Evolutionary conservation across 2,797 vertebrate species (phyloP).

Genomic region (Gambelia wislizenii): DNA sequence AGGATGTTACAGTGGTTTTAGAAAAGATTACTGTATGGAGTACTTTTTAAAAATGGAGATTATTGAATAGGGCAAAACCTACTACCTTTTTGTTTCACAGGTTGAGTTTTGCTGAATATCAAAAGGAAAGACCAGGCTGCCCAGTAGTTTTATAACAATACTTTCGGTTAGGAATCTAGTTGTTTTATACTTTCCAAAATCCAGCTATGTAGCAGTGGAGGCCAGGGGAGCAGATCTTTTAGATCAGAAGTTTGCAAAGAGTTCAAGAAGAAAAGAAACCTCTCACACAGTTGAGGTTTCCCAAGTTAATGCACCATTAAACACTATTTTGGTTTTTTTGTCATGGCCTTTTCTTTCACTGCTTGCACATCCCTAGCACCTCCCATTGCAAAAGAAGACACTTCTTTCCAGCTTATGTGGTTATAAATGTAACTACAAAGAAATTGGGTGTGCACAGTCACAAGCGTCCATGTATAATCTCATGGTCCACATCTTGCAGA

Average conservation of each 20-base stretch:
- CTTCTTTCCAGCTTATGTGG: not conserved
- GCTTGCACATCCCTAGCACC: constrained; percentile 14
- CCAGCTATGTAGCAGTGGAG: not conserved
- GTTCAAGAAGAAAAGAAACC: not conserved
- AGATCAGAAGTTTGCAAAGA: not conserved
- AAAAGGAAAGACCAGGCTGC: not conserved
- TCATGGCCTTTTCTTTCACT: constrained; percentile 20
- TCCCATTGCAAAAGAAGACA: not conserved
- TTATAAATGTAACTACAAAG: constrained; percentile 5
- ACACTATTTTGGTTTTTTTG: constrained; percentile 37
- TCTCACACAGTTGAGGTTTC: constrained; percentile 54
- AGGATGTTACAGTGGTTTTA: not conserved
- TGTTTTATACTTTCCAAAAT: not conserved
- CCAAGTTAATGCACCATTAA: constrained; percentile 35
- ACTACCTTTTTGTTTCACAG: not conserved
- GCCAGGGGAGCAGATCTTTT: not conserved
- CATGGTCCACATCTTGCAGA: not conserved
- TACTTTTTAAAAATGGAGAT: not conserved
- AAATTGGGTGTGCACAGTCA: not conserved
- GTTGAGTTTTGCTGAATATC: too few species aligned
- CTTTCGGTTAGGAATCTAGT: not conserved
- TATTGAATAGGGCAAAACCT: not conserved
- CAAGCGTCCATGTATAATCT: not conserved
- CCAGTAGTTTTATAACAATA: too few species aligned
- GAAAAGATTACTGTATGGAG: too few species aligned